Evolutionary conservation across 2,888 invertebrate genomes (phyloP).

Genomic region (Crocallis elinguaria): DNA sequence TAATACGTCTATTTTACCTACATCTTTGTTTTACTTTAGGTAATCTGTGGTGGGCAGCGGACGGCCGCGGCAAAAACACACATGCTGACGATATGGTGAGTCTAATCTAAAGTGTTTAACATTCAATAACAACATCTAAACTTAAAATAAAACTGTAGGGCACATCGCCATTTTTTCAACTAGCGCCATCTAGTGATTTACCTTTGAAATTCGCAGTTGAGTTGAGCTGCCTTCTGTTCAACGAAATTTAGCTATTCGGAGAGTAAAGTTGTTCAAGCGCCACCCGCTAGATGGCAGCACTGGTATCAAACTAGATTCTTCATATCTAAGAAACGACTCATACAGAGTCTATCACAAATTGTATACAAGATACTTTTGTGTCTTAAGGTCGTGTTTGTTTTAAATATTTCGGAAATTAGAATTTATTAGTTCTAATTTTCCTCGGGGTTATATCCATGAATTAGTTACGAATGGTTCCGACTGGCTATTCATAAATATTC

Average conservation of each 20-base stretch:
- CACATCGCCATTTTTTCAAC: conserved; percentile 11
- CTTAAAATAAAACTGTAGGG: neutral
- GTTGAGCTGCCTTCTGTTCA: neutral
- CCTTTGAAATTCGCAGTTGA: conserved; percentile 2
- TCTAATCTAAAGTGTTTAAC: too few relatives aligned
- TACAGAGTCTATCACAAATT: too few relatives aligned
- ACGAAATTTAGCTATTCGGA: neutral
- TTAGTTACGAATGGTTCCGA: too few relatives aligned
- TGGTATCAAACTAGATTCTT: neutral
- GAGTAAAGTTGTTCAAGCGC: conserved; percentile 37
- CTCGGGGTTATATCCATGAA: too few relatives aligned
- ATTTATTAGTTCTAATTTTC: too few relatives aligned
- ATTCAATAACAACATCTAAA: neutral
- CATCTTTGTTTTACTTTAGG: conserved; percentile 67
- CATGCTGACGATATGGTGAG: conserved; percentile 93
- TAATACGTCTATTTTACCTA: neutral
- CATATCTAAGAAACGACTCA: too few relatives aligned
- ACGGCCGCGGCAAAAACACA: conserved; percentile 81
- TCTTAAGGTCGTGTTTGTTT: too few relatives aligned
- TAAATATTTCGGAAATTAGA: too few relatives aligned
- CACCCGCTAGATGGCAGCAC: conserved; percentile 59
- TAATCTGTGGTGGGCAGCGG: conserved; percentile 77
- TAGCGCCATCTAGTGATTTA: conserved; percentile 57
- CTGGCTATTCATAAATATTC: too few relatives aligned
- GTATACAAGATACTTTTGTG: too few relatives aligned